Percentiles rank a stretch among this genome's conserved stretches.
These are phyloP conservation scores for Dynastes tityus DNA, from an alignment of 2,888 invertebrate genomes.

Conservation along the genomic window DNA sequence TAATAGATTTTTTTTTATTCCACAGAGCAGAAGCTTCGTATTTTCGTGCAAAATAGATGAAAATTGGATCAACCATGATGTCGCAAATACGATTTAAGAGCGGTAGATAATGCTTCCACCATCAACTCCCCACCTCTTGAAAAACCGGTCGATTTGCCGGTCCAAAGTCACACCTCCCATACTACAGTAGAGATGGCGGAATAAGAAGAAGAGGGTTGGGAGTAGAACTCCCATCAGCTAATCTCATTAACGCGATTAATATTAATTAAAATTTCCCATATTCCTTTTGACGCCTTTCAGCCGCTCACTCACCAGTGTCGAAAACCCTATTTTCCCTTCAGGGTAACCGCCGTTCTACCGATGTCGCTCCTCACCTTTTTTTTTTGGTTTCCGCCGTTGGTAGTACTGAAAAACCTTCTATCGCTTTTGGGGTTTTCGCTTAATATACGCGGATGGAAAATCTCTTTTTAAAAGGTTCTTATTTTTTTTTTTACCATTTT, in stretches of 20 bases:
- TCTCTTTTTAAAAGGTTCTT: slow-evolving; percentile 1
- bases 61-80: background rate
- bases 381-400: background rate
- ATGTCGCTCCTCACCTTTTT: background rate
- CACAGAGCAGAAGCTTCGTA: too few relatives aligned
- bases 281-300: slow-evolving; percentile 27
- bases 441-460: background rate
- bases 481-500: background rate
- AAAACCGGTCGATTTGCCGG: too few relatives aligned
- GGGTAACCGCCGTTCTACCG: background rate
- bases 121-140: background rate
- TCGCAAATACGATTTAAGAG: background rate
- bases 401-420: background rate
- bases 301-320: background rate
- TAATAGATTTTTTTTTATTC: too few relatives aligned
- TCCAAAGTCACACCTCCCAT: too few relatives aligned
- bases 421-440: background rate
- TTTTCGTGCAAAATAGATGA: background rate
- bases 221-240: background rate
- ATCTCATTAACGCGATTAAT: slow-evolving; percentile 39
- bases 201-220: background rate
- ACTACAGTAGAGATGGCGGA: too few relatives aligned
- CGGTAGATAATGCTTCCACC: background rate
- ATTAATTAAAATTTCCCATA: slow-evolving; percentile 36
- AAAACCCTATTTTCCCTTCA: background rate